Conservation (phyloP, 2,113 vertebrate species). For the Erythrolamprus reginae region DNA sequence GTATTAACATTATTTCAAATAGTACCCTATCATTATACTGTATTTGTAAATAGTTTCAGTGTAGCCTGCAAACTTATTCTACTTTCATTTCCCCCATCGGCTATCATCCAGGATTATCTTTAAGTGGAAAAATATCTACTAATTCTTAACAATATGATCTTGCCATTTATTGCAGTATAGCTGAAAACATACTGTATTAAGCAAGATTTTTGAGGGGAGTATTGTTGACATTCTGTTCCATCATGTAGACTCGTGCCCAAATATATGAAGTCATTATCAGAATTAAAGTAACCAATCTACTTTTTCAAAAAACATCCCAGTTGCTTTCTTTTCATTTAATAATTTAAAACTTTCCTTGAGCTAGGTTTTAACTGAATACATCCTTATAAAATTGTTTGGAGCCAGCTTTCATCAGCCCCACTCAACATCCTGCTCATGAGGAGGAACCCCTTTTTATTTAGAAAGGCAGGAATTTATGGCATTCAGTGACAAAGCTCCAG, state of each 20-base stretch:
- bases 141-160: not conserved
- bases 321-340: not conserved
- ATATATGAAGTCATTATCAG: not conserved
- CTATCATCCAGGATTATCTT: not conserved
- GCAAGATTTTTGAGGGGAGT: not conserved
- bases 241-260: not conserved
- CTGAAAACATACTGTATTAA: not conserved
- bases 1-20: not conserved
- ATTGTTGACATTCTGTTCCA: not conserved
- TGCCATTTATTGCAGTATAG: not conserved
- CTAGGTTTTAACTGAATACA: no score
- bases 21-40: not conserved
- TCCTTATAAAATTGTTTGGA: not conserved
- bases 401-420: not conserved
- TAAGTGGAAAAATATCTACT: not conserved
- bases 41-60: not conserved
- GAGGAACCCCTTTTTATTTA: no score
- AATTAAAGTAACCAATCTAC: not conserved
- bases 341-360: not conserved
- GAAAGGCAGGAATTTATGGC: no score
- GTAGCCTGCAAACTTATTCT: not conserved
- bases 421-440: no score
- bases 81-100: not conserved
- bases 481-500: no score
- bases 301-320: not conserved